Conservation (phyloP, 1,140 invertebrate genomes). For the Epicauta chinensis region DNA sequence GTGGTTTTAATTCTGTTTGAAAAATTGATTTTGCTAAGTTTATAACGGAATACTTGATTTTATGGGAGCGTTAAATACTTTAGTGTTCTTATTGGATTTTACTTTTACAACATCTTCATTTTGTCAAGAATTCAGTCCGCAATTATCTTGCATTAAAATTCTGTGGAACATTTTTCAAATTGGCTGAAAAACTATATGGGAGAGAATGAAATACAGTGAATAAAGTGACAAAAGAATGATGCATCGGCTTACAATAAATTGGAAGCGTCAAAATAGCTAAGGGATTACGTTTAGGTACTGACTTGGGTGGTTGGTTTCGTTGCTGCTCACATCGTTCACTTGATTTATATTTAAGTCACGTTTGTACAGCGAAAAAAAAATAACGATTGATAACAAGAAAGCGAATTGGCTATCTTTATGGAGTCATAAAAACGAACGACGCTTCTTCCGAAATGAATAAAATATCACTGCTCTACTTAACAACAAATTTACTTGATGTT, state of each 20-base stretch:
- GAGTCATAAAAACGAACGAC: slow-evolving; percentile 15
- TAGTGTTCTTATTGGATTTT: slow-evolving; percentile 9
- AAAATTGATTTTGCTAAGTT: slow-evolving; percentile 20
- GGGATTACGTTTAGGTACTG: slow-evolving; percentile 21
- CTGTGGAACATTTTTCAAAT: too few relatives aligned
- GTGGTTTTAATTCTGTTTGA: slow-evolving; percentile 22
- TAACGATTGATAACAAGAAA: slow-evolving; percentile 28
- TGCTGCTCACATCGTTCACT: slow-evolving; percentile 16
- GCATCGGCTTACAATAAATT: slow-evolving; percentile 23
- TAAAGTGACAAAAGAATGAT: slow-evolving; percentile 20
- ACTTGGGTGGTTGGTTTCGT: slow-evolving; percentile 3
- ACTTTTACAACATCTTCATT: too few relatives aligned
- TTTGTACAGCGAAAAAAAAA: slow-evolving; percentile 17
- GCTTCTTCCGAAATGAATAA: slow-evolving; percentile 22
- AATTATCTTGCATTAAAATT: too few relatives aligned
- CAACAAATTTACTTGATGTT: background rate
- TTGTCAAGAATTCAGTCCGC: too few relatives aligned
- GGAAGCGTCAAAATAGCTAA: slow-evolving; percentile 20
- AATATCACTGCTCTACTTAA: slow-evolving; percentile 4
- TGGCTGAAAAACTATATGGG: too few relatives aligned
- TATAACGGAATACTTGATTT: slow-evolving; percentile 20
- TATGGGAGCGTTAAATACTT: slow-evolving; percentile 17
- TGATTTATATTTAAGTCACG: slow-evolving; percentile 24
- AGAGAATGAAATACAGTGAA: background rate
- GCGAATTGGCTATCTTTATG: slow-evolving; percentile 21